Evolutionary conservation across 2,113 vertebrate species (phyloP).

Genomic region (Podilymbus podiceps): DNA sequence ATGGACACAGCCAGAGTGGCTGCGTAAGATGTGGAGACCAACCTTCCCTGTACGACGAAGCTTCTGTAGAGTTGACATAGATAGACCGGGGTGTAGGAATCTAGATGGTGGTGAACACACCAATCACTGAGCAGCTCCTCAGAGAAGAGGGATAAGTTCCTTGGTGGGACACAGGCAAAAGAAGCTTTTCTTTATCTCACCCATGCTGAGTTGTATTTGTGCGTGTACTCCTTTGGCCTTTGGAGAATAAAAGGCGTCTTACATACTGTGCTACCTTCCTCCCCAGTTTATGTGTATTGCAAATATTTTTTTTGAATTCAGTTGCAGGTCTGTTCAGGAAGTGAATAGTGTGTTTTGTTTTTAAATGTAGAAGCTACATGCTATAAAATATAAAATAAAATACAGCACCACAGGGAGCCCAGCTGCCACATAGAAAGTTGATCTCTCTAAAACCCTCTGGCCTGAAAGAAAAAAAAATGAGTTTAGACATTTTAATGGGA

Average conservation of each 20-base stretch:
- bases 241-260: not conserved
- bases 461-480: slow-evolving; percentile 23
- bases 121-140: not conserved
- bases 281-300: not conserved
- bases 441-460: slow-evolving; percentile 42
- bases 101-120: not conserved
- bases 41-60: not conserved
- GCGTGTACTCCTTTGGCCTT: not conserved
- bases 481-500: slow-evolving; percentile 38
- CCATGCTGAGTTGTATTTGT: not conserved
- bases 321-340: slow-evolving; percentile 37
- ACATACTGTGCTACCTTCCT: not conserved
- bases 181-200: not conserved
- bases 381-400: slow-evolving; percentile 60
- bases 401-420: slow-evolving; percentile 20
- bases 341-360: slow-evolving; percentile 29
- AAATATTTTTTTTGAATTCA: slow-evolving; percentile 35
- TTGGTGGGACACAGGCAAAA: not conserved
- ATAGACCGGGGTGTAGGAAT: not conserved
- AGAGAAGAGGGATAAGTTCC: not conserved
- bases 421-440: slow-evolving; percentile 47
- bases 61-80: not conserved
- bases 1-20: not conserved
- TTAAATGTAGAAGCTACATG: slow-evolving; percentile 49
- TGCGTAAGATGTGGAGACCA: too few species aligned